These are phyloP conservation scores for Taenaris catops DNA, from an alignment of 2,888 invertebrate species.

Conservation along the genomic window DNA sequence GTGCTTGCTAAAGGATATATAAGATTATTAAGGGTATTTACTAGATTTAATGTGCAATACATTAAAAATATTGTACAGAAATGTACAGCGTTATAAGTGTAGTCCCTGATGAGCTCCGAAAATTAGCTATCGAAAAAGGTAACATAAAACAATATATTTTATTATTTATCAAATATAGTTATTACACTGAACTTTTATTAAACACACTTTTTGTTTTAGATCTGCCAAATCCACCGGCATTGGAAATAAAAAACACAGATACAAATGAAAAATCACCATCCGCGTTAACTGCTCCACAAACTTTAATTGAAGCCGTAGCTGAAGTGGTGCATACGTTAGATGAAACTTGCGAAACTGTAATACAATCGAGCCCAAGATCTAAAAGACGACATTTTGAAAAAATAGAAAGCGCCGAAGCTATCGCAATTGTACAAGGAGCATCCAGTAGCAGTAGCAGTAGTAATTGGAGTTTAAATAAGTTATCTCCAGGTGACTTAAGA, in stretches of 20 bases:
- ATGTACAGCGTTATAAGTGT: slow-evolving; percentile 93
- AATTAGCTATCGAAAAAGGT: slow-evolving; percentile 69
- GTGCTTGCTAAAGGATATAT: no score
- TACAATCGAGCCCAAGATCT: slow-evolving; percentile 80
- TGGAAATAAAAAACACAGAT: slow-evolving; percentile 39
- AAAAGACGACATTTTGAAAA: slow-evolving; percentile 73
- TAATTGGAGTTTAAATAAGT: slow-evolving; percentile 74
- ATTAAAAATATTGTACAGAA: no score
- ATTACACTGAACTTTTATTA: no score
- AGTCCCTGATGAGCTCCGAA: slow-evolving; percentile 80
- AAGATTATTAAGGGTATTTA: no score
- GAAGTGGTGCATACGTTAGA: slow-evolving; percentile 84
- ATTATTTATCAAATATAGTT: no score
- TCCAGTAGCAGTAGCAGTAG: slow-evolving; percentile 76
- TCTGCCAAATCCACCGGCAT: slow-evolving; percentile 34
- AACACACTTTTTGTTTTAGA: slow-evolving; percentile 39
- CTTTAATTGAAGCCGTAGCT: slow-evolving; percentile 82
- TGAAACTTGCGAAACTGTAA: slow-evolving; percentile 84
- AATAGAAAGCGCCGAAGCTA: slow-evolving; percentile 66
- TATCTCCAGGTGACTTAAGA: slow-evolving; percentile 70
- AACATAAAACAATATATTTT: slow-evolving; percentile 12
- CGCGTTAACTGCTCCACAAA: slow-evolving; percentile 54
- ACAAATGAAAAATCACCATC: slow-evolving; percentile 36
- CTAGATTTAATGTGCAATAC: no score
- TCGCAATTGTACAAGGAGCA: slow-evolving; percentile 67